Evolutionary conservation across 2,888 invertebrate species (phyloP).

Genomic region (Nebria salina): DNA sequence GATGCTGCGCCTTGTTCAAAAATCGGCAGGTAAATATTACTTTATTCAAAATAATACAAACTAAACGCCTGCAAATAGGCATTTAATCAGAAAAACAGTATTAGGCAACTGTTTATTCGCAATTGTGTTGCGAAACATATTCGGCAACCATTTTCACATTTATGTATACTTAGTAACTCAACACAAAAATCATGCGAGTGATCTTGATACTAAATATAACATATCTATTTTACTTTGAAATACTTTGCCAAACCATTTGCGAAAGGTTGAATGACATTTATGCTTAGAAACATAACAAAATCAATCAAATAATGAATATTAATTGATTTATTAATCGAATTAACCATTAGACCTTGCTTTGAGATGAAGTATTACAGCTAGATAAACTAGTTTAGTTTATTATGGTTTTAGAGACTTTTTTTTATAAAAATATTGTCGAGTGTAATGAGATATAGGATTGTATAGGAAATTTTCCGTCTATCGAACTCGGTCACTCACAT

Average conservation of each 20-base stretch:
- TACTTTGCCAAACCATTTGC: background rate
- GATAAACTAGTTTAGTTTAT: background rate
- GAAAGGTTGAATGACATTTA: background rate
- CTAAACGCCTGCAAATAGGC: background rate
- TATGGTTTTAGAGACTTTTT: background rate
- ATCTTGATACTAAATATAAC: too few species aligned
- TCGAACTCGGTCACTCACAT: background rate
- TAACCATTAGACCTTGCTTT: background rate
- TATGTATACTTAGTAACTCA: background rate
- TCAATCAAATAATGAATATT: too few species aligned
- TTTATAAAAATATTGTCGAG: background rate
- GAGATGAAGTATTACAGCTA: background rate
- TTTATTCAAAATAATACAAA: background rate
- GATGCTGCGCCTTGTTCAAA: slow-evolving; percentile 80
- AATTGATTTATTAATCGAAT: too few species aligned
- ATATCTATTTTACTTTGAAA: background rate
- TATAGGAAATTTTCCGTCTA: background rate
- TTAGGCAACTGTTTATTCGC: background rate
- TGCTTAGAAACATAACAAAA: too few species aligned
- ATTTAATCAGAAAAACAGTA: background rate
- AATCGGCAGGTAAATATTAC: slow-evolving; percentile 75
- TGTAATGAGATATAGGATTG: background rate
- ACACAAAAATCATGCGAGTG: too few species aligned
- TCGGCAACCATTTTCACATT: background rate
- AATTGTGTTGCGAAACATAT: background rate